These are phyloP conservation scores for Ursus arctos DNA, from an alignment of 2,113 vertebrate genomes.

Conservation along the genomic window DNA sequence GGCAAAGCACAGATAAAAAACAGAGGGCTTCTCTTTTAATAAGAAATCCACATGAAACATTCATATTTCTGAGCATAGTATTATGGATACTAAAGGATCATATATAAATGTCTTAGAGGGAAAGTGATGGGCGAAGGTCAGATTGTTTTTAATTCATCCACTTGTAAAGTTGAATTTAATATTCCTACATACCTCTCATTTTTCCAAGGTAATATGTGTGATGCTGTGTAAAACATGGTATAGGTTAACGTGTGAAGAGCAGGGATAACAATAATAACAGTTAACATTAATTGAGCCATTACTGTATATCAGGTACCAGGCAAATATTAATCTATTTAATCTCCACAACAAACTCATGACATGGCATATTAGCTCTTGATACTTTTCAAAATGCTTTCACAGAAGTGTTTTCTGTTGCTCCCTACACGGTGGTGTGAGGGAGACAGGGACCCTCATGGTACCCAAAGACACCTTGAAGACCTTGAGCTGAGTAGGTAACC, in stretches of 20 bases:
- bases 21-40: not conserved
- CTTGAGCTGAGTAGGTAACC: not conserved
- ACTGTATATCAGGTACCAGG: not conserved
- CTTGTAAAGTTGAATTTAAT: conserved; percentile 28
- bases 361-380: not conserved
- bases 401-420: not conserved
- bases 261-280: not conserved
- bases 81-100: not conserved
- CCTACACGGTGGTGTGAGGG: not conserved
- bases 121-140: not conserved
- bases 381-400: not conserved
- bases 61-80: not conserved
- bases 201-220: not conserved
- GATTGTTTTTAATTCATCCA: not conserved
- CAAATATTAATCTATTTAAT: not conserved
- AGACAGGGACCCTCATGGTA: not conserved
- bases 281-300: not conserved
- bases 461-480: not conserved
- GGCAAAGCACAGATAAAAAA: not conserved
- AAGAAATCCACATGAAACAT: conserved; percentile 6
- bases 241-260: not conserved
- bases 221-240: not conserved
- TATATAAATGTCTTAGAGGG: not conserved
- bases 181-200: not conserved
- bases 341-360: not conserved